These are phyloP conservation scores for Acomys russatus DNA, from an alignment of 2,797 vertebrate species.

Conservation along the genomic window DNA sequence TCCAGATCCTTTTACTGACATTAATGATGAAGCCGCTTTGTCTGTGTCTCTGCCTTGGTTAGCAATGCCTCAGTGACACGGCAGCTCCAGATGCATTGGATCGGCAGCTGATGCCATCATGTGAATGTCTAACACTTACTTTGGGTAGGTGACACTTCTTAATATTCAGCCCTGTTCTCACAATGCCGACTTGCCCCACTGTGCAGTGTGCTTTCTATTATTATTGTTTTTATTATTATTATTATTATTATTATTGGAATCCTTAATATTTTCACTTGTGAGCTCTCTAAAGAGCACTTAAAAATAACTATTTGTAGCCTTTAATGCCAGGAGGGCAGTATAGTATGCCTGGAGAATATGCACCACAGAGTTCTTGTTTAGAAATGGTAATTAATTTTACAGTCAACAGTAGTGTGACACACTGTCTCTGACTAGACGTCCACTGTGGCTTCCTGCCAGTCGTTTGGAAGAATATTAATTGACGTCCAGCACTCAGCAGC, in stretches of 20 bases:
- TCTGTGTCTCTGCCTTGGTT: constrained; percentile 80
- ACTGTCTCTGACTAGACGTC: constrained; percentile 84
- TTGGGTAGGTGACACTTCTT: constrained; percentile 85
- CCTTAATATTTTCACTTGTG: constrained; percentile 71
- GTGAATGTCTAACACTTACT: constrained; percentile 85
- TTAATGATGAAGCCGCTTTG: constrained; percentile 76
- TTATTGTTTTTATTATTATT: background rate
- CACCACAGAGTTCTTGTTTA: constrained; percentile 82
- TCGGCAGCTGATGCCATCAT: constrained; percentile 85
- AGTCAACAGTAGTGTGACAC: constrained; percentile 84
- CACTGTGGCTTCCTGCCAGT: constrained; percentile 85
- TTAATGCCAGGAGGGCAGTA: constrained; percentile 74
- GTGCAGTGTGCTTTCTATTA: constrained; percentile 62
- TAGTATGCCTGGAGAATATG: constrained; percentile 80
- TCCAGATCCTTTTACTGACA: constrained; percentile 82
- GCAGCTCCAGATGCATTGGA: constrained; percentile 78
- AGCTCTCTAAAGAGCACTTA: constrained; percentile 68
- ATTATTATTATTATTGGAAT: background rate
- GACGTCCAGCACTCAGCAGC: constrained; percentile 82
- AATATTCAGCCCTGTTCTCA: constrained; percentile 82
- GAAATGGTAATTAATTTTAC: constrained; percentile 87
- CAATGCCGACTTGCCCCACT: constrained; percentile 63
- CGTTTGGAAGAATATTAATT: constrained; percentile 86
- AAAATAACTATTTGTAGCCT: constrained; percentile 80
- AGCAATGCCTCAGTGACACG: constrained; percentile 71